Base-by-base conservation (phyloP, 2,113 vertebrate genomes). In the Cromileptes altivelis region DNA sequence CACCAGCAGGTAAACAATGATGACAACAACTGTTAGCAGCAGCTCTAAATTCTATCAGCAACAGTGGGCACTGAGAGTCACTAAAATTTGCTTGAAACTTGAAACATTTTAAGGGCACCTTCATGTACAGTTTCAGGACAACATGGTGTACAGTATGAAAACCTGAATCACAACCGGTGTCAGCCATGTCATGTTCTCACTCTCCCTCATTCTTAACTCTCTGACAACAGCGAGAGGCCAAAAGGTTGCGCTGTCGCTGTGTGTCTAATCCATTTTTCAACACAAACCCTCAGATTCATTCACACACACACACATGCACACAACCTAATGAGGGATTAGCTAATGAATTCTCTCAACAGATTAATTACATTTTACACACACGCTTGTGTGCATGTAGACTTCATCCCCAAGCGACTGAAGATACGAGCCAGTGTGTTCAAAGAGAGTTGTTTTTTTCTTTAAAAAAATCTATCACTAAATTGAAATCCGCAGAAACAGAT, bases 261-360 rank as follows among this genome's bases (percentile, higher is more conserved):
- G 80, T 70, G 25, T 14, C 75, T 56, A 71, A 87, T 78, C 74
- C 60, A 55, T 64, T 84, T 81, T 70, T 73, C 73, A 81, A 68
- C 58, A 62, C 60, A 61, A 30, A 62, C 60, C 30, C 62, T 25
- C 63, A 42, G 13, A 25, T 21, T 45, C 42, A 65, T 49, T 49
- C 63, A 70, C 33, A 56, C 37, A 60, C 37, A 60, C 77, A 45
- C 69, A 64, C 73, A 83, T 27, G n/a, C 63, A 69, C 45, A 67
- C 62, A 72, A 37, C 76, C 86, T 85, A 91, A 92, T 91, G 81
- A 91, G 89, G 91, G 89, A 94, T 94, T 87, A 93, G 85, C 88
- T 90, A 91, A 94, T 93, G 89, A 94, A 93, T 90, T 92, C 88
- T 90, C 88, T 90, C 81, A 89, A 87, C 85, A 90, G 91, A 91